phyloP scores from a whole-genome alignment of 2,888 invertebrate species.

The Tethea ocularis region DNA sequence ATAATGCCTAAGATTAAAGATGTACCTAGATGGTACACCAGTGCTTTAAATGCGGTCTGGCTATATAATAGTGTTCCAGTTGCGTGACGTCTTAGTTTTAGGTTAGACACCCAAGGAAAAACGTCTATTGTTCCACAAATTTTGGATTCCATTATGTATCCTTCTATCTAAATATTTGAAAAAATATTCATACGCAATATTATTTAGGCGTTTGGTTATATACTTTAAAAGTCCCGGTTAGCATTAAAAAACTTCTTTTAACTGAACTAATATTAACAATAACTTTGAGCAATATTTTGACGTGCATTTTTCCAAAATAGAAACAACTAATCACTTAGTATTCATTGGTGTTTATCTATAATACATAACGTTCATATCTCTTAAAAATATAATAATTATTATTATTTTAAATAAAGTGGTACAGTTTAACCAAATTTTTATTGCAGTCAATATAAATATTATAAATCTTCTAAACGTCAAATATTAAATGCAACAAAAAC shows the following conservation, averaged over 20 bases:
- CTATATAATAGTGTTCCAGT: too few relatives aligned
- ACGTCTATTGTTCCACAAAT: too few relatives aligned
- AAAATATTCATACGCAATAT: too few relatives aligned
- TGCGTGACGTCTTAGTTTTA: too few relatives aligned
- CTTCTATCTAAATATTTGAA: too few relatives aligned
- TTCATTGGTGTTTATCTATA: constrained; percentile 69
- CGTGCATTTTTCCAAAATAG: constrained; percentile 31
- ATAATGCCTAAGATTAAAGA: neutral
- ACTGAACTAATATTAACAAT: constrained; percentile 37
- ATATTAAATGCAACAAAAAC: neutral
- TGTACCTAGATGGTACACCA: neutral
- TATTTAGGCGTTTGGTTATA: too few relatives aligned
- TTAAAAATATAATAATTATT: neutral
- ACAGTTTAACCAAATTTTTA: constrained; percentile 5
- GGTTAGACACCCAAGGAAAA: too few relatives aligned
- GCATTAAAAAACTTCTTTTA: neutral
- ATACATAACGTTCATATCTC: constrained; percentile 17
- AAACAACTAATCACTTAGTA: constrained; percentile 50
- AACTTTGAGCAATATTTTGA: constrained; percentile 67
- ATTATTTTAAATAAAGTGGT: neutral
- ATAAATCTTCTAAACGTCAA: constrained; percentile 1
- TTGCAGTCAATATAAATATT: neutral
- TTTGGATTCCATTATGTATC: too few relatives aligned
- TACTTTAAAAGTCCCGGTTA: too few relatives aligned
- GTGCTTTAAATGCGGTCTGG: neutral